Evolutionary conservation across 2,888 invertebrate species (phyloP), one percentile per base, ranked within the genome.

Genomic region (Netelia melanura): DNA sequence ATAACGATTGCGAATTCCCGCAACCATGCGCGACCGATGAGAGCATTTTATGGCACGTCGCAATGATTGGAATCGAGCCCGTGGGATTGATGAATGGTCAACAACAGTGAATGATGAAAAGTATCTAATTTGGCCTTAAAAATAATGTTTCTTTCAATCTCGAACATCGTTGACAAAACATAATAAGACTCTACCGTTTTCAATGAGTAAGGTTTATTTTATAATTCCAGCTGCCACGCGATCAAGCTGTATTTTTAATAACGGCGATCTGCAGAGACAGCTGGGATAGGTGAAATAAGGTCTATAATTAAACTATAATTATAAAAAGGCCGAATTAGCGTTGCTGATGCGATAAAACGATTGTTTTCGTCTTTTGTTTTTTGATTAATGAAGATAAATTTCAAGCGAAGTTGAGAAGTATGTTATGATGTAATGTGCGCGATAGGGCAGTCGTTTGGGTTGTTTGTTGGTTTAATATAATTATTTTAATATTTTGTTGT

Each of bases 341-440:
- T 91, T 93, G 93, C 91, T 91, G 93, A 92, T 93, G 93, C 93
- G 92, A 92, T 87, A 90, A 91, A 90, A 91, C 89, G 90, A 89
- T 88, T 83, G 84, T 58, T 62, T 78, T 81, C 44, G 48, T 72
- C 68, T 56, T 9, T 71, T 61, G 78, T 62, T 6, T 21, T 21
- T 65, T 65, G 56, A 89, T 89, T 89, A 90, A 91, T 90, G 90
- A 89, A 85, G 89, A 85, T 86, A 81, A 88, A 87, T 86, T 87
- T 68, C 23, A 91, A 91, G 90, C 90, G 88, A 89, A 89, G 89
- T 89, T 88, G 83, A 86, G 85, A 76, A 79, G 68, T 76, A 75
- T 87, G 85, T 89, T 88, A 89, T 87, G 86, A 87, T 70, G 84
- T 83, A 84, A 84, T 75, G 76, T 64, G 76, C 82, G 75, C 82